Evolutionary conservation across 1,140 invertebrate species (phyloP), one percentile per base, ranked within the genome.

Genomic region (Ips typographus): DNA sequence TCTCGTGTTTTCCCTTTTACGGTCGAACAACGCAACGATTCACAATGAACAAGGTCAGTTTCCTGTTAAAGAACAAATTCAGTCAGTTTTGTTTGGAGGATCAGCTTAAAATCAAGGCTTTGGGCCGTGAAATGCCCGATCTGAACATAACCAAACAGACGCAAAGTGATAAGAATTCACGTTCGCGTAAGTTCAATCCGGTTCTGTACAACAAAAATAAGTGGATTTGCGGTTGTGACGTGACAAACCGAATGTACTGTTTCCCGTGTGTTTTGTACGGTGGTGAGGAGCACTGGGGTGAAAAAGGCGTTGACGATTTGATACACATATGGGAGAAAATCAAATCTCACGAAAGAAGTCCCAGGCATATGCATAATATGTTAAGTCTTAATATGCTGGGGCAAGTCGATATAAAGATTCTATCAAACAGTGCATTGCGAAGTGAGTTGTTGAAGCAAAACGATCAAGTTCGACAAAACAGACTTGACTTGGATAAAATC

Each of bases 391-490:
- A 44, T 37, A 68, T 64, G 44, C 53, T 72, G 2, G 67, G 71
- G 1, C 70, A 70, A 70, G 38, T 55, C 1, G 40, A 72, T 40
- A 72, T 72, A 53, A 68, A 53, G 40, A 55, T 47, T 38, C 56
- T 65, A 41, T 41, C 65, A 52, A 65, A 70, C 43, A 36, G 56
- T 22, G 6, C 62, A 3, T 62, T 65, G 37, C 38, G 70, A 53
- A 37, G 37, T 39, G 38, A 68, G 4, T 40, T 72, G 38, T 40
- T 60, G 7, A 60, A 61, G 6, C 73, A 75, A 66, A 80, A 79
- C 63, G 73, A 76, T 40, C 70, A 74, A 55, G 78, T 79, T 8
- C 59, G 49, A n/a, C 75, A 78, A 72, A 80, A 80, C 63, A 40
- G 74, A 51, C 71, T 77, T 56, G 72, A 78, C 63, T 76, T 78